phyloP scores from a whole-genome alignment of 2,888 invertebrate species.

The Agrilus cyanescens region DNA sequence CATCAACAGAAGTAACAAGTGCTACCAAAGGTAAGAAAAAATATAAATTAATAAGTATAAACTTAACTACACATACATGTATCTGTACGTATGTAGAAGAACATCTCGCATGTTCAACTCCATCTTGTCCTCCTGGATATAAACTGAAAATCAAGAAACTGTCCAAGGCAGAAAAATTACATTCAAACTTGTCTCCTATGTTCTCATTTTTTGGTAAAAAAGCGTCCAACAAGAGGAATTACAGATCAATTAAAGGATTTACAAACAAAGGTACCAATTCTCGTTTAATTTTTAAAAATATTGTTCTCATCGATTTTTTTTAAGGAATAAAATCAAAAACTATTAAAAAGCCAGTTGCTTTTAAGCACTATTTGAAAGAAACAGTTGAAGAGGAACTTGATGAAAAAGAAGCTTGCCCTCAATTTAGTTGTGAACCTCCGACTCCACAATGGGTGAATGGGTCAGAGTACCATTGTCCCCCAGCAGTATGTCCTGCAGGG shows the following conservation, averaged over 20 bases:
- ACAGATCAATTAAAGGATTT: conserved; percentile 30
- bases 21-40: not conserved
- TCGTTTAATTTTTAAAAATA: too few species aligned
- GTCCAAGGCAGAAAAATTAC: conserved; percentile 24
- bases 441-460: not conserved
- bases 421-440: conserved; percentile 9
- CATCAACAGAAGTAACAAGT: conserved; percentile 16
- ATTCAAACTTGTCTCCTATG: conserved; percentile 36
- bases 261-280: conserved; percentile 11
- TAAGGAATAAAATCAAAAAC: too few species aligned
- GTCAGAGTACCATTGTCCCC: conserved; percentile 20
- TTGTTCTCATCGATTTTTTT: too few species aligned
- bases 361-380: too few species aligned
- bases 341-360: too few species aligned
- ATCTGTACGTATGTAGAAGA: conserved; percentile 12
- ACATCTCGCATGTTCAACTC: conserved; percentile 33
- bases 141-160: conserved; percentile 32
- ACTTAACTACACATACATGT: not conserved
- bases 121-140: conserved; percentile 41
- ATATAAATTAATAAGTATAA: not conserved
- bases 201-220: conserved; percentile 27
- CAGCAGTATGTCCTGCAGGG: conserved; percentile 45
- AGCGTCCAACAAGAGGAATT: conserved; percentile 5
- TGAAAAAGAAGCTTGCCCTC: conserved; percentile 11
- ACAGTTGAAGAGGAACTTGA: conserved; percentile 7